Evolutionary conservation across 2,888 invertebrate genomes (phyloP).

Genomic region (Dryobotodes eremita): DNA sequence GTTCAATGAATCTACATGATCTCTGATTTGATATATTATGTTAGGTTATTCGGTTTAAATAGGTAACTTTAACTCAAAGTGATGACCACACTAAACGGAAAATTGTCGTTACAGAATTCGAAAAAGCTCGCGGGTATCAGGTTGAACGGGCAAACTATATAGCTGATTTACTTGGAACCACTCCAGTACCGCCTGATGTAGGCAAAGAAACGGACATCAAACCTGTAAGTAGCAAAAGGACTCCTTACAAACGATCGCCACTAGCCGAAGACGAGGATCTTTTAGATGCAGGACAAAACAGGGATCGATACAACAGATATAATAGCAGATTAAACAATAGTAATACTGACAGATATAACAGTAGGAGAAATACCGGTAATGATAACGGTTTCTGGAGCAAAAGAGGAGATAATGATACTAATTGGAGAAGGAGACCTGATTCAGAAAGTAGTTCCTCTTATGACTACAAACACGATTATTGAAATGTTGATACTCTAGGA

Average conservation of each 20-base stretch:
- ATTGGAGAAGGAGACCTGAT: slow-evolving; percentile 41
- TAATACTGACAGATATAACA: slow-evolving; percentile 7
- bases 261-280: slow-evolving; percentile 60
- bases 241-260: slow-evolving; percentile 60
- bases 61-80: not conserved
- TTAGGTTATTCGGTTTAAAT: not conserved
- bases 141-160: slow-evolving; percentile 92
- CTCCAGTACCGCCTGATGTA: slow-evolving; percentile 73
- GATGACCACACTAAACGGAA: not conserved
- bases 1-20: not conserved
- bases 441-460: slow-evolving; percentile 67
- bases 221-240: slow-evolving; percentile 61
- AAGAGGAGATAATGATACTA: slow-evolving; percentile 41
- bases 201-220: slow-evolving; percentile 71
- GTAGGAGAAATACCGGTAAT: not conserved
- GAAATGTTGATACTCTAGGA: not conserved
- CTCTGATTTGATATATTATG: not conserved
- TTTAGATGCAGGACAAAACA: slow-evolving; percentile 23
- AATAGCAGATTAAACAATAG: slow-evolving; percentile 38
- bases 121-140: slow-evolving; percentile 92
- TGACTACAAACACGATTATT: slow-evolving; percentile 79
- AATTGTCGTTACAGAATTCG: slow-evolving; percentile 89
- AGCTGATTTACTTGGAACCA: slow-evolving; percentile 79
- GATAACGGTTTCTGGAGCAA: slow-evolving; percentile 28
- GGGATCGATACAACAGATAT: slow-evolving; percentile 53